A percentile compares a stretch with the other conserved stretches of the same genome.
Evolutionary conservation across 1,140 invertebrate genomes (phyloP).

Genomic region (Drosophila ogumai): DNA sequence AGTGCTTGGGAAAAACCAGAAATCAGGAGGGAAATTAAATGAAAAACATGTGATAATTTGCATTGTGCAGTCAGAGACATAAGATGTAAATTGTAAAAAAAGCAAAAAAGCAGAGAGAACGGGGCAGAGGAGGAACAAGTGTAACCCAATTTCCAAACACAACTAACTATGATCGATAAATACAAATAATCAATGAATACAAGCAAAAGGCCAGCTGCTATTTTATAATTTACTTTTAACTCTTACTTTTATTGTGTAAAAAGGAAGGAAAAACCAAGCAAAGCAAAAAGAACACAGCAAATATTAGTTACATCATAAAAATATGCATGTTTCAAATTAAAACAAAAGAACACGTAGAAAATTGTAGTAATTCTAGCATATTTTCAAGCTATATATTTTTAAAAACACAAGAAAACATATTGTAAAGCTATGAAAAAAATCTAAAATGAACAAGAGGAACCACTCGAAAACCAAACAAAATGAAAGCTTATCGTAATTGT

Average conservation of each 20-base stretch:
- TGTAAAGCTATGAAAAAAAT: constrained; percentile 23
- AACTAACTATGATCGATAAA: constrained; percentile 27
- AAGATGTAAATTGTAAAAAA: constrained; percentile 79
- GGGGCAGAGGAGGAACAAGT: constrained; percentile 26
- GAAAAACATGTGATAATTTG: constrained; percentile 83
- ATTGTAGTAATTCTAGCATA: constrained; percentile 67
- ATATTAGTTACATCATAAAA: constrained; percentile 58
- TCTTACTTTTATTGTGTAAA: constrained; percentile 51
- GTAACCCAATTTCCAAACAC: constrained; percentile 56
- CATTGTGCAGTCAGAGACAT: constrained; percentile 79
- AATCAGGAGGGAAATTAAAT: constrained; percentile 46
- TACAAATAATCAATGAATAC: constrained; percentile 34
- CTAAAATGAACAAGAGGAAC: constrained; percentile 6
- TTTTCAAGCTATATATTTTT: constrained; percentile 52
- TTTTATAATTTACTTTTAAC: constrained; percentile 68
- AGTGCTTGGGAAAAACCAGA: constrained; percentile 41
- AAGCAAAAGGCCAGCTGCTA: constrained; percentile 58
- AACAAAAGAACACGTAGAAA: constrained; percentile 54
- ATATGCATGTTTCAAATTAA: constrained; percentile 71
- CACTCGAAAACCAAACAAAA: constrained; percentile 27
- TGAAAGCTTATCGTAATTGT: constrained; percentile 49
- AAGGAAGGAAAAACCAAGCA: background rate
- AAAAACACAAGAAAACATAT: constrained; percentile 31
- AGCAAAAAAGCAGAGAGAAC: constrained; percentile 8
- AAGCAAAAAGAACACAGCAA: constrained; percentile 28